A percentile compares a stretch with the other conserved stretches of the same genome.
These are phyloP conservation scores for Calosoma granatense DNA, from an alignment of 1,140 invertebrate genomes.

Conservation along the genomic window DNA sequence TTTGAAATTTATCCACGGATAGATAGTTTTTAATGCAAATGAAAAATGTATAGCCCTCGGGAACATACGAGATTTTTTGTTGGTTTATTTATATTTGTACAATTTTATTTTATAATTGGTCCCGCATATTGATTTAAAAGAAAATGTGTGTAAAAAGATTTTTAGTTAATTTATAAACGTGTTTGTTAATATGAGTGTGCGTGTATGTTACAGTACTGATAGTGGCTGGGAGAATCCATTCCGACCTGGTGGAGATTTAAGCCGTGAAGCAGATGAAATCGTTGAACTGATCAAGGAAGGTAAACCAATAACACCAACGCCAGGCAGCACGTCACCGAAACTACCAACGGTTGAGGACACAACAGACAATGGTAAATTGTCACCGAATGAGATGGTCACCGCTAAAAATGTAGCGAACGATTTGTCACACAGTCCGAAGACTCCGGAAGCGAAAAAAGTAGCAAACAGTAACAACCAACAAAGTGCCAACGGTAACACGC, in stretches of 20 bases:
- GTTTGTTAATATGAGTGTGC: too few relatives aligned
- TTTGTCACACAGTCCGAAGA: constrained; percentile 11
- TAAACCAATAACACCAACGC: constrained; percentile 67
- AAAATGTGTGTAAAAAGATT: neutral
- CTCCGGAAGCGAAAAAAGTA: constrained; percentile 24
- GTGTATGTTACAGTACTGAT: constrained; percentile 80
- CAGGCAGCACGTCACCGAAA: constrained; percentile 23
- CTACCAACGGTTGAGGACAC: constrained; percentile 22
- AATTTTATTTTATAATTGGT: too few relatives aligned
- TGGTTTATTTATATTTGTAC: too few relatives aligned
- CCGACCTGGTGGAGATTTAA: constrained; percentile 88
- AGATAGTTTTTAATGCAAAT: too few relatives aligned
- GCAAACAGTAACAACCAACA: constrained; percentile 19
- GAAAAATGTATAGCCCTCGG: too few relatives aligned
- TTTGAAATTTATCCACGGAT: too few relatives aligned
- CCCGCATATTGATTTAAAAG: too few relatives aligned
- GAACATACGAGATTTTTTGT: too few relatives aligned
- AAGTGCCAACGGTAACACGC: constrained; percentile 30
- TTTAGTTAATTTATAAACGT: neutral
- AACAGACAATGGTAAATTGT: constrained; percentile 17
- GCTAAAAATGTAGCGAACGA: neutral
- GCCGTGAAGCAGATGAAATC: constrained; percentile 90
- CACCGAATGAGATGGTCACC: constrained; percentile 15
- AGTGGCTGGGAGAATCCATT: constrained; percentile 96
- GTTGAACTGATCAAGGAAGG: constrained; percentile 87